These are phyloP conservation scores for Dipus sagitta DNA, from an alignment of 2,797 vertebrate species.

Conservation along the genomic window DNA sequence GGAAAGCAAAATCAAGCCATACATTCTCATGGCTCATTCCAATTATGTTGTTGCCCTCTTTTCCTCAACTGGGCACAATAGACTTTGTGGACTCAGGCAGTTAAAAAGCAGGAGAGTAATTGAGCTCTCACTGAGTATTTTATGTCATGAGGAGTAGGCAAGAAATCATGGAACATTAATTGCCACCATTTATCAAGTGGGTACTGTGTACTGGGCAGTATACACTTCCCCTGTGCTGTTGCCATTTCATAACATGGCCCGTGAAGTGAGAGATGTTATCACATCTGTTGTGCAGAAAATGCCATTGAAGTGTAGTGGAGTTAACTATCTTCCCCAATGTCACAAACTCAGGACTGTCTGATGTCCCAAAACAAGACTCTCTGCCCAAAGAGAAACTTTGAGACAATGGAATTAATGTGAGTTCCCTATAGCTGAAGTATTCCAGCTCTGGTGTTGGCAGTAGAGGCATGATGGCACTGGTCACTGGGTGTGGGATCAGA, in stretches of 20 bases:
- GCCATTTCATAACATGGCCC: not conserved
- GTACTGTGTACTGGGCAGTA: no score
- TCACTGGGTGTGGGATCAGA: not conserved
- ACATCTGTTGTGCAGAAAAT: not conserved
- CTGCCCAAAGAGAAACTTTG: not conserved
- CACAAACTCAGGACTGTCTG: not conserved
- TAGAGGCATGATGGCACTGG: not conserved
- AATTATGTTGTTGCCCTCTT: not conserved
- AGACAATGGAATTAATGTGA: not conserved
- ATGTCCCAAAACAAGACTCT: not conserved
- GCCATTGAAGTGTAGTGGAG: not conserved
- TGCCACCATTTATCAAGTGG: not conserved
- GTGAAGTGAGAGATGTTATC: not conserved
- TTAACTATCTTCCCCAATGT: not conserved
- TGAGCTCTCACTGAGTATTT: not conserved
- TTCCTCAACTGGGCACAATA: not conserved
- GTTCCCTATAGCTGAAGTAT: not conserved
- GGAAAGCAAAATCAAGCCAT: not conserved
- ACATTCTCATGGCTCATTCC: not conserved
- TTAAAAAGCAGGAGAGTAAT: not conserved
- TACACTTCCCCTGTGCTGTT: rapidly evolving
- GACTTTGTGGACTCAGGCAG: not conserved
- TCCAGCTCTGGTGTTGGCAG: not conserved
- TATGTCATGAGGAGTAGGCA: not conserved
- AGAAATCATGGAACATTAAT: not conserved